Base-by-base conservation (phyloP, 2,113 vertebrate genomes). In the Gnathonemus longibarbis region DNA sequence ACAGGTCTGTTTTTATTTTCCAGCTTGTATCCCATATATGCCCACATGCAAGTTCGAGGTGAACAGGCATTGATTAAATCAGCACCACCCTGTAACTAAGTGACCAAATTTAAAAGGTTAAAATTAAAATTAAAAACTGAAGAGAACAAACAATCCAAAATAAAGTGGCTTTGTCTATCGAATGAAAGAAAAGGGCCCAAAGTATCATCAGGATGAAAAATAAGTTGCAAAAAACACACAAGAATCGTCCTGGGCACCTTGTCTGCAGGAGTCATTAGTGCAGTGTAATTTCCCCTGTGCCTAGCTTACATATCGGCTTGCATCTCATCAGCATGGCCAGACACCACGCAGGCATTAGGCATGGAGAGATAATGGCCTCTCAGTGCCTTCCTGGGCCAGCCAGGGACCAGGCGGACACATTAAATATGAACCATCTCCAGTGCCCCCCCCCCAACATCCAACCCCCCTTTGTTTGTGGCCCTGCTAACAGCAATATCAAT, bases 381-480 rank as follows among this genome's bases (percentile, higher is more conserved):
- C 91, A 91, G 92, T 88, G 45, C 53, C 92, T 95, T 94, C 91
- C 91, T 93, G 94, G 92, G 92, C 94, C 93, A 58, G 92, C 94
- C 90, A 91, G 88, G 88, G 89, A 94, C 94, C 92, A 93, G 93
- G 93, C 94, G 90, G 89, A 88, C 93, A 94, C 91, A 93, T 94
- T 95, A 93, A 93, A 93, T 93, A 93, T 93, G 91, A 89, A 91
- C 91, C 94, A 93, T 92, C 92, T 91, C 91, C 95, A 91, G 93
- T 89, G 93, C 52, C 83, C 19, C 89, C 62, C 58, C 58, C 58
- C 62, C 58, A 24, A 62, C 58, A 27, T 95, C 91, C 93, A 90
- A 93, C 56, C 77, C 21, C 85, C 89, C 87, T 93, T 95, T 93
- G 91, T 92, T 95, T 95, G 92, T 92, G 89, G 83, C 92, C 89